Conservation (phyloP, 2,113 vertebrate species). For the Takifugu flavidus region DNA sequence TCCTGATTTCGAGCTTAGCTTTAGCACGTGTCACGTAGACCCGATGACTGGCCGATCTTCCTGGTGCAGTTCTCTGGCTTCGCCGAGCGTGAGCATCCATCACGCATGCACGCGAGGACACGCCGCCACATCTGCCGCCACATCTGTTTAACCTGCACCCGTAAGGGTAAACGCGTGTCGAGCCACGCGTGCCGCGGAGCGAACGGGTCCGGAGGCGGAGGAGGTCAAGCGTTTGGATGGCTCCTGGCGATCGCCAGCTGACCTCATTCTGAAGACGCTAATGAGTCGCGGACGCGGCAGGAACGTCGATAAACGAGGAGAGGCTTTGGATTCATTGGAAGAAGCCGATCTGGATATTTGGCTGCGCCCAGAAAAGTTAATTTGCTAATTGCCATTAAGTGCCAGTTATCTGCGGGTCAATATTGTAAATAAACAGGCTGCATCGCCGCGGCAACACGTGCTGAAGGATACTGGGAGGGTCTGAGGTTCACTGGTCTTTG, state of each 20-base stretch:
- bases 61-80: background rate
- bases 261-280: background rate
- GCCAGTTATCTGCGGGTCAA: too few species aligned
- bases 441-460: background rate
- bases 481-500: background rate
- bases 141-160: slow-evolving; percentile 14
- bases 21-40: too few species aligned
- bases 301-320: background rate
- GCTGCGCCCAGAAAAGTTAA: background rate
- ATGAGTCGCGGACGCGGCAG: background rate
- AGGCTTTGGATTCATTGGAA: background rate
- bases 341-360: too few species aligned
- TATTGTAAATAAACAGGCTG: too few species aligned
- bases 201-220: background rate
- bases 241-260: background rate
- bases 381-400: too few species aligned
- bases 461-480: background rate
- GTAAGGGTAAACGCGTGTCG: background rate
- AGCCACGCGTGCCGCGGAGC: background rate
- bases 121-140: slow-evolving; percentile 4
- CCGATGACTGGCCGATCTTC: background rate
- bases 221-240: slow-evolving; percentile 3
- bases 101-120: slow-evolving; percentile 4
- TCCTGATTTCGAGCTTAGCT: too few species aligned
- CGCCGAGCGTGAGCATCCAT: background rate